phyloP scores from a whole-genome alignment of 2,113 vertebrate species.

The Semnornis frantzii region DNA sequence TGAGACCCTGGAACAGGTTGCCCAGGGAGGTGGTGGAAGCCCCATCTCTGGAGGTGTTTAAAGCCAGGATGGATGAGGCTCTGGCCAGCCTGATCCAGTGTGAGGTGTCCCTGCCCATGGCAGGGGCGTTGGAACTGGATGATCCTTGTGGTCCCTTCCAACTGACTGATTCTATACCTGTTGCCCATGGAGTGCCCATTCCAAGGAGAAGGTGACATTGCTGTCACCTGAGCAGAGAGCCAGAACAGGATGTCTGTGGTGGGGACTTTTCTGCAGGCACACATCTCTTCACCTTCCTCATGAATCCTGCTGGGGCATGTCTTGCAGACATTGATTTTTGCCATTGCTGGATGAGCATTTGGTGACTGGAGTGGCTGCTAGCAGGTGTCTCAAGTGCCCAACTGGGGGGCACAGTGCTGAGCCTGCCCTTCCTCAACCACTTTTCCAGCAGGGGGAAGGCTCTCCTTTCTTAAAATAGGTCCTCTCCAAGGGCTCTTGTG shows the following conservation, averaged over 20 bases:
- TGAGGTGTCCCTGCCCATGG: too few species aligned
- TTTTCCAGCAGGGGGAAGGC: not conserved
- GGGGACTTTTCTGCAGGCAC: not conserved
- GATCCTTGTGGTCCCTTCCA: too few species aligned
- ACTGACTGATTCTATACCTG: not conserved
- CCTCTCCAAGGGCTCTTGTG: conserved; percentile 8
- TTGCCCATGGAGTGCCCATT: not conserved
- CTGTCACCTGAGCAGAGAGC: not conserved
- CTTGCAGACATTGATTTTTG: not conserved
- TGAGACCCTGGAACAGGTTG: too few species aligned
- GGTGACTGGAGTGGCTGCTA: conserved; percentile 21
- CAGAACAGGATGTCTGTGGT: rapidly evolving
- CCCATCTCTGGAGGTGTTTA: too few species aligned
- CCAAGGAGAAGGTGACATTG: not conserved
- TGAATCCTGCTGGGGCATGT: not conserved
- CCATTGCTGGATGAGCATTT: not conserved
- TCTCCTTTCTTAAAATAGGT: conserved; percentile 35
- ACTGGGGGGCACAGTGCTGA: conserved; percentile 6
- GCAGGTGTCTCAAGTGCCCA: conserved; percentile 15
- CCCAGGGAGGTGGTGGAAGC: too few species aligned
- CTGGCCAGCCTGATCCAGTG: too few species aligned
- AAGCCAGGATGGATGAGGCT: too few species aligned
- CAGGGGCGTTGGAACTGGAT: too few species aligned
- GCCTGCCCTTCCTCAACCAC: not conserved
- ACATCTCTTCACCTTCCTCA: not conserved